Evolutionary conservation across 1,140 invertebrate species (phyloP), one percentile per base, ranked within the genome.

Genomic region (Drosophila kohkoa): DNA sequence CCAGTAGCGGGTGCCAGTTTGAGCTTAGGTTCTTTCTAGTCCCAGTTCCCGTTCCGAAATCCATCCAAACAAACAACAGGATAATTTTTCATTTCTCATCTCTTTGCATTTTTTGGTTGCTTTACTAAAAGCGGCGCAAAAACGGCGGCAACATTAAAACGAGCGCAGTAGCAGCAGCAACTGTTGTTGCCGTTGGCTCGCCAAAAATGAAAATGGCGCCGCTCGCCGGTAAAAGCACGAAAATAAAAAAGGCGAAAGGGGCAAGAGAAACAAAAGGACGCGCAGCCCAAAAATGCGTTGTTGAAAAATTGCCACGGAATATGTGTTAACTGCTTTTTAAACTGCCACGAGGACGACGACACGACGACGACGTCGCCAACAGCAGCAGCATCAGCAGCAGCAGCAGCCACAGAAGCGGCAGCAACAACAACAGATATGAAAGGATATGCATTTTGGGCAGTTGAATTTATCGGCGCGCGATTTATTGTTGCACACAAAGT

Each of bases 251-350:
- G 30, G 3, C 13, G 1, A 45, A 70, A 46, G 20, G 25, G 57
- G 43, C 54, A 67, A 52, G n/a, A 38, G 51, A 46, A 46, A 20
- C 63, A 48, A 67, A 79, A 87, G 82, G 80, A 82, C 69, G 78
- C 74, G 60, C 76, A 58, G 77, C 71, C 78, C 71, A 86, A 87
- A 90, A 89, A 79, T 81, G 88, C 85, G 85, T 80, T 85, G 75
- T 67, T 91, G 90, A 91, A 91, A 91, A 91, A 91, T 91, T 82
- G 90, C 90, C 87, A 77, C 73, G 76, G 81, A 91, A 91, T 91
- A 91, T 91, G 90, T 91, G 90, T 91, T 91, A 91, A 91, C 90
- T 89, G 90, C 90, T 91, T 91, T 91, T 91, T 91, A 91, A 91
- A 91, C 90, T 91, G 90, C 90, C 83, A 83, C 88, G 73, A 91